Base-by-base conservation (phyloP, 23 tunicate species). In the Halocynthia aurantium region DNA sequence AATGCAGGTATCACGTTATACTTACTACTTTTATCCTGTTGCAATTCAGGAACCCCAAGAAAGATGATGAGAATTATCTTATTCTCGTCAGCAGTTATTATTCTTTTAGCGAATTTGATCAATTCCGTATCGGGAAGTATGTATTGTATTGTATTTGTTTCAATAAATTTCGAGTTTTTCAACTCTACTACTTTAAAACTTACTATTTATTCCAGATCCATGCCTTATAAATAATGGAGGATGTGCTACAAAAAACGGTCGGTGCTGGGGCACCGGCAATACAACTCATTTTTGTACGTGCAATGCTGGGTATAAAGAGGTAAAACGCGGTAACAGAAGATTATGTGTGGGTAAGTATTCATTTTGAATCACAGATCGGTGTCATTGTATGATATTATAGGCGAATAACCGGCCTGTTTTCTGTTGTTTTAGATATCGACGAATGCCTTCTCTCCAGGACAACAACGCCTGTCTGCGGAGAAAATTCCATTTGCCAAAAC, bases 401-500 rank as follows among this genome's bases (percentile, higher is more conserved):
- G 19, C 2, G 4, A 67, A 20, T 17, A 19, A 12, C 17, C 40
- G 20, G 19, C 5, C n/a, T 68, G 72, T 11, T 21, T 68, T 22
- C 72, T 68, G 18, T 10, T 44, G 51, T 74, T 54, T 0, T 49
- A 74, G 78, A 74, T 56, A 53, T 74, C n/a, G 57, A 74, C 31
- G 78, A 74, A 74, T 74, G 78, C 40, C 2, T 4, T 31, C 44
- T 31, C 44, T 0, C 44, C 44, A 4, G 44, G 44, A 31, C 17
- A n/a, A 63, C 54, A 74, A 64, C 19, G 6, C 8, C 60, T 9
- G 64, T 64, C 13, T 74, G 78, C 40, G 78, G 56, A 8, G 64
- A 54, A 54, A 74, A 74, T 6, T 52, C 78, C 17, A 52, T 74
- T 74, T 74, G 78, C 57, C 60, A 74, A 74, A 74, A 74, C 31